Evolutionary conservation across 2,113 vertebrate genomes (phyloP).

Genomic region (Prionailurus viverrinus): DNA sequence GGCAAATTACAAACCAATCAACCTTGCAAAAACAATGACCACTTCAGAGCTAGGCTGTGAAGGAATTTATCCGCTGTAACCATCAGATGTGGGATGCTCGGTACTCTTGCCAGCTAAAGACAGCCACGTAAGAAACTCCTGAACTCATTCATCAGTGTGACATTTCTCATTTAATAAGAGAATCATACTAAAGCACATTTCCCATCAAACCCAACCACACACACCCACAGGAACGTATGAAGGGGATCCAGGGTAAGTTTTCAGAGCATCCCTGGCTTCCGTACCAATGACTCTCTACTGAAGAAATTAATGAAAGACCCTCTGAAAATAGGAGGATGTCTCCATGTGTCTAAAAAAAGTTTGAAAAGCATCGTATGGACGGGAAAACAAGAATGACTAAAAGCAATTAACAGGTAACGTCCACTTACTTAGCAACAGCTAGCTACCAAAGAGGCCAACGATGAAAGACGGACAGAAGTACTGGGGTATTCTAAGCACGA

Average conservation of each 20-base stretch:
- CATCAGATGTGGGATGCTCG: neutral
- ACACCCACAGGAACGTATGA: neutral
- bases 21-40: neutral
- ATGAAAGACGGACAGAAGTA: neutral
- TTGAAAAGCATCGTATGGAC: neutral
- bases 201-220: neutral
- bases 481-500: neutral
- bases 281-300: fast-evolving
- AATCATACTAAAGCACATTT: neutral
- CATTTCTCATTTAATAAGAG: neutral
- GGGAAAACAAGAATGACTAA: neutral
- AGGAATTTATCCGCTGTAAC: neutral
- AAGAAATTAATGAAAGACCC: neutral
- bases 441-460: neutral
- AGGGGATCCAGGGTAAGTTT: neutral
- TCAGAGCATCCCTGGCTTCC: neutral
- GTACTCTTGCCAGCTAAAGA: neutral
- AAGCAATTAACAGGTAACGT: neutral
- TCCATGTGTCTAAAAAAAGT: neutral
- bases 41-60: neutral
- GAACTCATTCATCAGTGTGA: neutral
- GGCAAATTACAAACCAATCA: neutral
- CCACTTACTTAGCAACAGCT: neutral
- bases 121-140: neutral
- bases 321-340: neutral